These are phyloP conservation scores for Andrena hattorfiana DNA, from an alignment of 2,888 invertebrate genomes.

Conservation along the genomic window DNA sequence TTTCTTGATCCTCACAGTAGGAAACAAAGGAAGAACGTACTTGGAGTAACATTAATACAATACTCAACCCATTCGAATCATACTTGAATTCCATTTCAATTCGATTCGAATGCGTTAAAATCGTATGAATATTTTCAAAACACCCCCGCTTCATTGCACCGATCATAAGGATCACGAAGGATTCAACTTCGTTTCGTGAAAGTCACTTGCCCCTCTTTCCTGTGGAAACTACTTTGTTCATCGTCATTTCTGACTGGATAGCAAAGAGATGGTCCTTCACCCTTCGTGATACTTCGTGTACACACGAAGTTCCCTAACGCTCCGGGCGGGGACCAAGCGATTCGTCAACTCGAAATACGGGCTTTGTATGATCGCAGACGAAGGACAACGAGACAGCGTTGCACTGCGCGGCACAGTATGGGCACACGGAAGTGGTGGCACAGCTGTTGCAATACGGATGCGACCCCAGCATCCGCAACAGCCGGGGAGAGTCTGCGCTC, in stretches of 20 bases:
- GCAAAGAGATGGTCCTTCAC: background rate
- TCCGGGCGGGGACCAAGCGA: conserved; percentile 15
- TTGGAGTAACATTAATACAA: no score
- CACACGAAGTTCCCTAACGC: background rate
- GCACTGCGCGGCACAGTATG: conserved; percentile 97
- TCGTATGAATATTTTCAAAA: no score
- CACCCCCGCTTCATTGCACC: no score
- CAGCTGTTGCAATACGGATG: conserved; percentile 94
- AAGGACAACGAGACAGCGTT: conserved; percentile 96
- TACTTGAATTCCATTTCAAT: no score
- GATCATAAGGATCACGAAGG: no score
- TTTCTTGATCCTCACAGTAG: no score
- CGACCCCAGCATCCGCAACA: conserved; percentile 95
- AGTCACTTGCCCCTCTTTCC: no score
- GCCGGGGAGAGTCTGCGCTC: conserved; percentile 95
- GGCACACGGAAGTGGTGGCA: conserved; percentile 94
- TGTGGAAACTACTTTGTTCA: background rate
- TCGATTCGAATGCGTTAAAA: no score
- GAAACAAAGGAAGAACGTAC: no score
- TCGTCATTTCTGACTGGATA: background rate
- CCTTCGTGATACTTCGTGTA: background rate
- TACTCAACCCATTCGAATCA: no score
- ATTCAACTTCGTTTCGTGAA: no score
- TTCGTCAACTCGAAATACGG: conserved; percentile 48
- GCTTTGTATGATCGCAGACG: conserved; percentile 87